A percentile compares a stretch with the other conserved stretches of the same genome.
These are phyloP conservation scores for Epinotia nisella DNA, from an alignment of 2,888 invertebrate genomes.

Conservation along the genomic window DNA sequence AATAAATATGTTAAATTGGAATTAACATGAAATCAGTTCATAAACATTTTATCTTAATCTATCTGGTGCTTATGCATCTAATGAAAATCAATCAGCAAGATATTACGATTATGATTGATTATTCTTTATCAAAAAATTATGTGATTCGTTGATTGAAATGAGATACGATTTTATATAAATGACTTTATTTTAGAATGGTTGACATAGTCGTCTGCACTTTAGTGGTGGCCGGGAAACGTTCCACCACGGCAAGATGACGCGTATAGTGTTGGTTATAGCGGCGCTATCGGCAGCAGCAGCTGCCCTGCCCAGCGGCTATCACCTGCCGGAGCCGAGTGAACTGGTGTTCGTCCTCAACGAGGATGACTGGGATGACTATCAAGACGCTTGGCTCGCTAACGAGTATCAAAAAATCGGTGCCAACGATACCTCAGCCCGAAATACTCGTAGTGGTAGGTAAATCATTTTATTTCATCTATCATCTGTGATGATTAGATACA, in stretches of 20 bases:
- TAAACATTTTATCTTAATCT: conserved; percentile 2
- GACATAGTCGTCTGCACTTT: conserved; percentile 12
- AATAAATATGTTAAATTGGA: no score
- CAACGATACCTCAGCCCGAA: conserved; percentile 55
- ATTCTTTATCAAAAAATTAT: conserved; percentile 12
- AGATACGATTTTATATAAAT: conserved; percentile 30
- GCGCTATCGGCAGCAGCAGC: conserved; percentile 54
- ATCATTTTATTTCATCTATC: not conserved
- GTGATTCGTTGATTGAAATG: conserved; percentile 2
- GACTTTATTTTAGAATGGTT: not conserved
- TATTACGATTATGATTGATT: conserved; percentile 24
- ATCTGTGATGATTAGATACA: not conserved
- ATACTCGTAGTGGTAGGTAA: conserved; percentile 59
- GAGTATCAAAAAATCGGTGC: conserved; percentile 59
- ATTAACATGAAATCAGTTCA: not conserved
- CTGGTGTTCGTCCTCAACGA: conserved; percentile 70
- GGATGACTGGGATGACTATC: conserved; percentile 79
- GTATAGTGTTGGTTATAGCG: conserved; percentile 53
- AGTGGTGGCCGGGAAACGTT: not conserved
- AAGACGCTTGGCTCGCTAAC: conserved; percentile 70
- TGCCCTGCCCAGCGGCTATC: conserved; percentile 53
- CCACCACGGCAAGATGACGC: conserved; percentile 45
- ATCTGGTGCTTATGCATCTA: not conserved
- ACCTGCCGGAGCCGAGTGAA: conserved; percentile 66
- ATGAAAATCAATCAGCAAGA: conserved; percentile 14